Conservation (phyloP, 1,140 invertebrate species). For the Teleogryllus occipitalis region DNA sequence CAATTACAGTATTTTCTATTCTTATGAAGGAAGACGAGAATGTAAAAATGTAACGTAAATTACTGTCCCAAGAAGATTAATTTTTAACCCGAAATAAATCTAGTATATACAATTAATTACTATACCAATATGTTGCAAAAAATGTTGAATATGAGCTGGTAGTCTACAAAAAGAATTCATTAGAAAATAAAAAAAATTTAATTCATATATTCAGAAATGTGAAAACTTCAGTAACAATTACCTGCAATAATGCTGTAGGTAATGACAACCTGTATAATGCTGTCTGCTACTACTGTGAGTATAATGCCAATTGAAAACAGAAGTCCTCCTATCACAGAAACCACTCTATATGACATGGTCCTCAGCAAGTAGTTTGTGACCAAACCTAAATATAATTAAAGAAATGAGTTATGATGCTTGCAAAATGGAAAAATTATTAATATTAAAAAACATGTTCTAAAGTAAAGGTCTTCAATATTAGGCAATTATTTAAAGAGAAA, state of each 20-base stretch:
- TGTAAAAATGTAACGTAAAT: no score
- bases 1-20: no score
- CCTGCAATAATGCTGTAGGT: constrained; percentile 23
- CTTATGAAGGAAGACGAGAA: no score
- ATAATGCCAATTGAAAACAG: constrained; percentile 18
- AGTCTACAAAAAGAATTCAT: no score
- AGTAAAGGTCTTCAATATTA: background rate
- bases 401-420: background rate
- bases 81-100: no score
- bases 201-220: background rate
- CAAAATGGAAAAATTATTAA: background rate
- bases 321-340: constrained; percentile 18
- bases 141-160: background rate
- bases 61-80: no score
- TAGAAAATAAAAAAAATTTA: background rate
- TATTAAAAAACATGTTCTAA: background rate
- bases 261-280: constrained; percentile 19
- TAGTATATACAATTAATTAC: no score
- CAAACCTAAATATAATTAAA: constrained; percentile 9
- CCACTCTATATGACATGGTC: constrained; percentile 20
- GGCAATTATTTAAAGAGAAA: background rate
- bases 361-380: constrained; percentile 20
- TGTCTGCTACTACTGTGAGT: constrained; percentile 19
- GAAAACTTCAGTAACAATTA: background rate
- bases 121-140: no score